Evolutionary conservation across 2,113 vertebrate species (phyloP).

Genomic region (Cheirogaleus medius): DNA sequence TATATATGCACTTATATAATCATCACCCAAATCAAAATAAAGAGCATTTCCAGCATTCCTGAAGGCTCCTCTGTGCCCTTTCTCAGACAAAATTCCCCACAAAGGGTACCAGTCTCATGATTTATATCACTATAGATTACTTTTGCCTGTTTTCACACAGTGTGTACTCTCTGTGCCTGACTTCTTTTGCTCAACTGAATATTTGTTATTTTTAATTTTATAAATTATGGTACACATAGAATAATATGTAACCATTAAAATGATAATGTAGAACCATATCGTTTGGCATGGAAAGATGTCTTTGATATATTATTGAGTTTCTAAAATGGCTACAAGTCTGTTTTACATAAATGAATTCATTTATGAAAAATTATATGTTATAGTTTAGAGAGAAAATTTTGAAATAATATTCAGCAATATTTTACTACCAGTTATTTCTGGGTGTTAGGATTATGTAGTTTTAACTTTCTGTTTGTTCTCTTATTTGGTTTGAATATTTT

Average conservation of each 20-base stretch:
- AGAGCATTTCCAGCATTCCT: not conserved
- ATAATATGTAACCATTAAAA: not conserved
- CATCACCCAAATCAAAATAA: not conserved
- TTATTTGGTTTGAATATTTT: slow-evolving; percentile 28
- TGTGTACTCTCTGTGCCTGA: not conserved
- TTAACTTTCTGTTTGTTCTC: not conserved
- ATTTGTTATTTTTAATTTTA: slow-evolving; percentile 31
- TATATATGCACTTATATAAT: not conserved
- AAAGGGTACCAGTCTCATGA: not conserved
- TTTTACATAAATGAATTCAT: not conserved
- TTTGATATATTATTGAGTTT: slow-evolving; percentile 35
- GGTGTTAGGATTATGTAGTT: not conserved
- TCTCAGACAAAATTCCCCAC: not conserved
- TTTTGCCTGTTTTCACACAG: not conserved
- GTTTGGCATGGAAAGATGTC: not conserved
- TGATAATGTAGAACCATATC: not conserved
- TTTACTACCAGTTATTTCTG: slow-evolving; percentile 10
- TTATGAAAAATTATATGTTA: not conserved
- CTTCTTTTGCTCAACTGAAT: not conserved
- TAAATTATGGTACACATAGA: not conserved
- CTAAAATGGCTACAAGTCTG: not conserved
- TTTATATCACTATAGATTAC: not conserved
- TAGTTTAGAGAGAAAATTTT: not conserved
- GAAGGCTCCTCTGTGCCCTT: not conserved
- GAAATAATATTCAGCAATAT: not conserved